Conservation (phyloP, 64 coral and sea anemone species). For the Cladopsammia gracilis region DNA sequence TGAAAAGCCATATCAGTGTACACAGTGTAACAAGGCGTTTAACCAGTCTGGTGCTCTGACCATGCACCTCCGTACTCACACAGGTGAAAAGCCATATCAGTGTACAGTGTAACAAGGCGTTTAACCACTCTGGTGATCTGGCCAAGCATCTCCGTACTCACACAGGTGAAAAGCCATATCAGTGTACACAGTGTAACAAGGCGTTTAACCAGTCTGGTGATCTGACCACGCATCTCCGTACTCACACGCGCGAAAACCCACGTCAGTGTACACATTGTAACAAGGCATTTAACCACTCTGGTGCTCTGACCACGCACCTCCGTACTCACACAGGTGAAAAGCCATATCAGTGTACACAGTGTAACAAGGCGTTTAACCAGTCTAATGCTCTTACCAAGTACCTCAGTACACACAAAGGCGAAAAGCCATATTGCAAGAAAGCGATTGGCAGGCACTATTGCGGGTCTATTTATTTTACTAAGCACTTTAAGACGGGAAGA, state of each 20-base stretch:
- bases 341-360: not conserved
- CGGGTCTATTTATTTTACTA: too few relatives aligned
- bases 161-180: not conserved
- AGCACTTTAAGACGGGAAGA: too few relatives aligned
- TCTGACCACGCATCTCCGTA: not conserved
- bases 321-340: not conserved
- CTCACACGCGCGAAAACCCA: not conserved
- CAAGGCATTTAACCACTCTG: too few relatives aligned
- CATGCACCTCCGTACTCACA: not conserved
- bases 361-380: too few relatives aligned
- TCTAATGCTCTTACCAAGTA: too few relatives aligned
- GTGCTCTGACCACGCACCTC: not conserved
- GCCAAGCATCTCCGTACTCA: too few relatives aligned
- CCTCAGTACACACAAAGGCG: too few relatives aligned
- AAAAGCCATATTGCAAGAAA: too few relatives aligned
- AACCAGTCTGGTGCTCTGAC: too few relatives aligned
- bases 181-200: conserved; percentile 1
- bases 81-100: not conserved
- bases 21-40: not conserved
- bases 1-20: not conserved
- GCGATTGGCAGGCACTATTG: too few relatives aligned
- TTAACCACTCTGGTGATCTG: too few relatives aligned
- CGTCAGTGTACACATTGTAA: not conserved
- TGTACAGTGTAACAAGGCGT: too few relatives aligned
- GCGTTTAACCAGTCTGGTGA: not conserved